Evolutionary conservation across 2,113 vertebrate genomes (phyloP).

Genomic region (Pomatorhinus ruficollis): DNA sequence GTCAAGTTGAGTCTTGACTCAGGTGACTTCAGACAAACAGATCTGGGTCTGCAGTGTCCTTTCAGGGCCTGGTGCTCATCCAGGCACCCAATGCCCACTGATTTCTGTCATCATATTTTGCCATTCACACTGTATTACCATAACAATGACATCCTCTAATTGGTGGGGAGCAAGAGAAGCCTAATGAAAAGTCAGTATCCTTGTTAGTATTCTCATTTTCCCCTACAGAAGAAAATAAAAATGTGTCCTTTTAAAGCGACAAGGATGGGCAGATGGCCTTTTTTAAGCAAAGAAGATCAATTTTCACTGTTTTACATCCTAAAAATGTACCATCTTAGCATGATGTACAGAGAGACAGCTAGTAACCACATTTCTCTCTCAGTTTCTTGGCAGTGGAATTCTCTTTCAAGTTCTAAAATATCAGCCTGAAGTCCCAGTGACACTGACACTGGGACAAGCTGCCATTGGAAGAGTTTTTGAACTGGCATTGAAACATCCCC

Average conservation of each 20-base stretch:
- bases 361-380: not conserved
- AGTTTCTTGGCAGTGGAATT: not conserved
- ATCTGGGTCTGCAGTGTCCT: not conserved
- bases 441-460: not conserved
- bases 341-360: not conserved
- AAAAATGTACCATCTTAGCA: not conserved
- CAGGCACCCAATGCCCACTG: not conserved
- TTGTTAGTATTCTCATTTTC: not conserved
- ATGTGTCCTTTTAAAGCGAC: not conserved
- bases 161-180: not conserved
- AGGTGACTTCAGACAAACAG: not conserved
- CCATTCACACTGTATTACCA: not conserved
- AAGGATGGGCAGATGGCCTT: not conserved
- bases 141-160: not conserved
- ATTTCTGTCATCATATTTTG: not conserved
- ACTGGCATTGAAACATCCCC: not conserved
- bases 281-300: not conserved
- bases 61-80: not conserved
- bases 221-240: not conserved
- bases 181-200: not conserved
- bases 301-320: constrained; percentile 6
- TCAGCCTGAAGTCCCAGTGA: not conserved
- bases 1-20: not conserved
- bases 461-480: not conserved
- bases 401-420: not conserved